phyloP scores from a whole-genome alignment of 2,797 vertebrate genomes.

The Manis pentadactyla region DNA sequence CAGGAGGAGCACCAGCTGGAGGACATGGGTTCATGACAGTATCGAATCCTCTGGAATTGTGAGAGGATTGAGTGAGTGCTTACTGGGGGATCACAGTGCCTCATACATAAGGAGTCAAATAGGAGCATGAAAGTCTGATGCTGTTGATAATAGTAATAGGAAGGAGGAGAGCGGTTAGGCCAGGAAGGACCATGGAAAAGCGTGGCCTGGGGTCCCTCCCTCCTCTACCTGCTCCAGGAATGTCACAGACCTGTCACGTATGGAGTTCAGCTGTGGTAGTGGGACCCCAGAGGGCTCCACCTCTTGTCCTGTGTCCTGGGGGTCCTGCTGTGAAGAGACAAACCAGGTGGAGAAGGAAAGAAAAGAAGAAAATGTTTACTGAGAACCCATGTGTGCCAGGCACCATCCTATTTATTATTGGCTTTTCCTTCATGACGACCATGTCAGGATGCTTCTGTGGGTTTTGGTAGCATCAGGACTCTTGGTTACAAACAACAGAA shows the following conservation, averaged over 20 bases:
- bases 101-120: rapidly evolving
- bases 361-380: not conserved
- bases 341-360: not conserved
- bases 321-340: not conserved
- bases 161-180: not conserved
- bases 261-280: not conserved
- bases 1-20: too few relatives aligned
- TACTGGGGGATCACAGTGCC: rapidly evolving
- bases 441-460: not conserved
- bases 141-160: too few relatives aligned
- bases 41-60: not conserved
- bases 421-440: not conserved
- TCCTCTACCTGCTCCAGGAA: not conserved
- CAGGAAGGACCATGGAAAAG: not conserved
- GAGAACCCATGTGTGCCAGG: not conserved
- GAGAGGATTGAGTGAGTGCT: not conserved
- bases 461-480: not conserved
- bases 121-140: not conserved
- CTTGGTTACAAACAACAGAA: not conserved
- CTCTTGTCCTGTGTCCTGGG: not conserved
- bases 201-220: not conserved
- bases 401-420: not conserved
- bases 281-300: not conserved
- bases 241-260: not conserved
- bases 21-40: too few relatives aligned